Base-by-base conservation (phyloP, 2,888 invertebrate species). In the Tachina lurida region DNA sequence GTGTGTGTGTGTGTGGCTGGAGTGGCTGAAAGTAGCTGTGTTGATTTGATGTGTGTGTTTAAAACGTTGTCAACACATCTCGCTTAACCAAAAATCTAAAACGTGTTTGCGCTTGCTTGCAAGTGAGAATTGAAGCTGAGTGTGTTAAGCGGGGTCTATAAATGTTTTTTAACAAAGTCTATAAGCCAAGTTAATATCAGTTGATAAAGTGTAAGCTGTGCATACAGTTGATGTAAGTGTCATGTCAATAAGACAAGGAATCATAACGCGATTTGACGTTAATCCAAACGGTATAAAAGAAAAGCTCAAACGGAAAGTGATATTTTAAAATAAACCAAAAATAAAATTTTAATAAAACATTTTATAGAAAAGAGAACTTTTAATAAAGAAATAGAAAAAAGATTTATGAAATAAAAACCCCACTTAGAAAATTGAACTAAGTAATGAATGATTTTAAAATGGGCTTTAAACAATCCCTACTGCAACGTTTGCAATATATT, bases 391-490 rank as follows among this genome's bases (percentile, higher is more conserved):
- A 65, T 8, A 41, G 19, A 10, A 65, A 62, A 31, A 73, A 74
- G 31, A 62, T n/a, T 31, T 9, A 47, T 47, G 19, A 13, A n/a
- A 63, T 47, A 80, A 47, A 41, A 58, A 49, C 0, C 49, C 41
- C 52, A 41, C 4, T 67, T n/a, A 12, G 17, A n/a, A 10, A n/a
- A 54, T 7, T 43, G 13, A 60, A 41, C 5, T 52, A 62, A 80
- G 88, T 84, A 87, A 92, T 92, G 92, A 90, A 89, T 87, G 90
- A 91, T 86, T 84, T 89, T 76, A 90, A 87, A 87, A 92, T 92
- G 92, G 93, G 93, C 62, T 91, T 91, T 71, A 93, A 93, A 84
- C 91, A 92, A 83, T 90, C 91, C 58, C 90, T 93, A 85, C 88
- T 92, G 76, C 92, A 93, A 87, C 91, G 92, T 79, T 86, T 90